Conservation (phyloP, 1,140 invertebrate genomes). For the Spodoptera litura region DNA sequence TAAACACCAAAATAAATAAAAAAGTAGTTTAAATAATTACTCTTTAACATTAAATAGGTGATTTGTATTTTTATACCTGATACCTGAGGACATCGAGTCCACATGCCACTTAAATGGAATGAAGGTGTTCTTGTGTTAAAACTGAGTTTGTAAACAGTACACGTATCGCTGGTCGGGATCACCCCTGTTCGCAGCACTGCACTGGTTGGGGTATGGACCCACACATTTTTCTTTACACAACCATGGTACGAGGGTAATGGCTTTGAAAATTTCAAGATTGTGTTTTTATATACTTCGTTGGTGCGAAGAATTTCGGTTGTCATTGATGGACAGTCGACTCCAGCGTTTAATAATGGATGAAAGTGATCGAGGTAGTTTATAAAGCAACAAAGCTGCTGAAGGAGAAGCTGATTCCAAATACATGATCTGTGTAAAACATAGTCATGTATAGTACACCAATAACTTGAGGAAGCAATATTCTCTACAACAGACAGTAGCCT, state of each 20-base stretch:
- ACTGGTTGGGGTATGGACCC: constrained; percentile 43
- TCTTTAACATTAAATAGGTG: constrained; percentile 16
- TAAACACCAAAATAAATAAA: not conserved
- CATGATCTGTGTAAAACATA: not conserved
- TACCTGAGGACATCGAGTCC: constrained; percentile 10
- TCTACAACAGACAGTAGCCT: constrained; percentile 22
- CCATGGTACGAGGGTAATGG: constrained; percentile 56
- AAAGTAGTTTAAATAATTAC: constrained; percentile 12
- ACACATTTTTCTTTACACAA: constrained; percentile 56
- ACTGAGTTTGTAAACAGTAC: constrained; percentile 59
- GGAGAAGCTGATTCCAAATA: not conserved
- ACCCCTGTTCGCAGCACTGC: constrained; percentile 52
- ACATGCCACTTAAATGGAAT: constrained; percentile 49
- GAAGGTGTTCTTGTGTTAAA: constrained; percentile 48
- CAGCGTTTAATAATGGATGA: constrained; percentile 30
- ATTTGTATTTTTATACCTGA: constrained; percentile 32
- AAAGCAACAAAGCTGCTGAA: not conserved
- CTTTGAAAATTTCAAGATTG: constrained; percentile 57
- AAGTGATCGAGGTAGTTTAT: not conserved
- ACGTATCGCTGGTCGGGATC: constrained; percentile 59
- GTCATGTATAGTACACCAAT: not conserved
- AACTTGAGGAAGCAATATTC: constrained; percentile 27
- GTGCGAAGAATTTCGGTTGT: constrained; percentile 45
- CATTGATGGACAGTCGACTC: constrained; percentile 25
- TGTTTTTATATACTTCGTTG: constrained; percentile 45